Percentiles rank a stretch among this genome's conserved stretches.
Evolutionary conservation across 2,888 invertebrate genomes (phyloP).

Genomic region (Pheosia tremula): DNA sequence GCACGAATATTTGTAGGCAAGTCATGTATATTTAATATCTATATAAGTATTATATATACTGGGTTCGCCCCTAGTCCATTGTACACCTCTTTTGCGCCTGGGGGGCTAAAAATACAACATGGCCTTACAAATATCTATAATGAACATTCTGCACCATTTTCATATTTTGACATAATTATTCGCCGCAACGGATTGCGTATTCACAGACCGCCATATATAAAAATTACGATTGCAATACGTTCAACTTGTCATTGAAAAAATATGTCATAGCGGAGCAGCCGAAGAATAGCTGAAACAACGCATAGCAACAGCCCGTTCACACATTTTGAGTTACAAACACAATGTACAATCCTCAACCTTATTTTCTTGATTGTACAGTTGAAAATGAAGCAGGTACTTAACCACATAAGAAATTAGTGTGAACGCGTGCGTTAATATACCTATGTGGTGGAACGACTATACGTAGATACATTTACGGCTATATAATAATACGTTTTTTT

Average conservation of each 20-base stretch:
- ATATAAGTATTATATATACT: too few species aligned
- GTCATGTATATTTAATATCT: too few species aligned
- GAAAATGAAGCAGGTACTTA: slow-evolving; percentile 12
- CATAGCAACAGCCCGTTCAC: slow-evolving; percentile 36
- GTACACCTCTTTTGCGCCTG: too few species aligned
- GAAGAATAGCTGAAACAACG: slow-evolving; percentile 20
- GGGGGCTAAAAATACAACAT: too few species aligned
- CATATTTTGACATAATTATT: too few species aligned
- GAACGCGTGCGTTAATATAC: neutral
- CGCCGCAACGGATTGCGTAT: too few species aligned
- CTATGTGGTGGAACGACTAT: neutral
- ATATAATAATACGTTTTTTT: neutral
- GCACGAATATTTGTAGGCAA: too few species aligned
- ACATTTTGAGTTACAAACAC: neutral
- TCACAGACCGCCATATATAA: neutral
- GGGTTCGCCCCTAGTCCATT: too few species aligned
- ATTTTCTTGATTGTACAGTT: neutral
- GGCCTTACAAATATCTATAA: too few species aligned
- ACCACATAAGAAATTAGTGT: neutral
- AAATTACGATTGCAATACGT: slow-evolving; percentile 14
- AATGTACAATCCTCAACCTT: slow-evolving; percentile 16
- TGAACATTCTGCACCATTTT: too few species aligned
- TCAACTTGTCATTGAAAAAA: slow-evolving; percentile 20
- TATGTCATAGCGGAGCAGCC: slow-evolving; percentile 29
- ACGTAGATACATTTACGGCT: slow-evolving; percentile 2